Evolutionary conservation across 2,888 invertebrate species (phyloP), one percentile per base, ranked within the genome.

Genomic region (Molorchus minor): DNA sequence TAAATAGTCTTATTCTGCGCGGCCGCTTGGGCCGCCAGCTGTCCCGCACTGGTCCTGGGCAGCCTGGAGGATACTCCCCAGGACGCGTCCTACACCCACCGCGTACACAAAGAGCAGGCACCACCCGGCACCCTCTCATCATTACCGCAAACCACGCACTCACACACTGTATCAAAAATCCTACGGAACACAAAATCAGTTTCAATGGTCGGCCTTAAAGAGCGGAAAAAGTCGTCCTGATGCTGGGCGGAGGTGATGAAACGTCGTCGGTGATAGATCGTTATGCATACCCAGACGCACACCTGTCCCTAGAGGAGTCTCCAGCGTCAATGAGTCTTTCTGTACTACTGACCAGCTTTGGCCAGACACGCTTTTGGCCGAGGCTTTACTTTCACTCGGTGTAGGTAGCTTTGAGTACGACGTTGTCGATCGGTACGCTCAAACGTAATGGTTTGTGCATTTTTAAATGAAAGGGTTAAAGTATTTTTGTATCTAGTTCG

Each of bases 21-120:
- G 38, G 78, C 79, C 13, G 79, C 80, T 13, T 77, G 78, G 3
- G 80, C 80, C 20, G 81, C 81, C 65, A 84, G 76, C 72, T 85
- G 85, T 68, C 81, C 85, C 68, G 87, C 84, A 75, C 87, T 84
- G 67, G 87, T 83, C 64, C 87, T 81, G 49, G 87, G 85, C 61
- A 86, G 78, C 41, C 86, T 81, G 66, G 85, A 79, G 71, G 86
- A 77, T 76, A 69, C 68, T 47, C 68, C 71, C 43, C 53, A 44
- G 30, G 56, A n/a, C 66, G 54, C 68, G 67, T 43, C 53, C 62
- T 57, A 66, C 72, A 67, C 72, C 57, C 56, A 65, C 68, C 56
- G 65, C 65, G 8, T 66, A 52, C 68, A 75, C 69, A 69, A 77
- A 69, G 67, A 79, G 73, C 67, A 71, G 75, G 74, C 73, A 73